Evolutionary conservation across 2,888 invertebrate species (phyloP).

Genomic region (Cantharis nigra): DNA sequence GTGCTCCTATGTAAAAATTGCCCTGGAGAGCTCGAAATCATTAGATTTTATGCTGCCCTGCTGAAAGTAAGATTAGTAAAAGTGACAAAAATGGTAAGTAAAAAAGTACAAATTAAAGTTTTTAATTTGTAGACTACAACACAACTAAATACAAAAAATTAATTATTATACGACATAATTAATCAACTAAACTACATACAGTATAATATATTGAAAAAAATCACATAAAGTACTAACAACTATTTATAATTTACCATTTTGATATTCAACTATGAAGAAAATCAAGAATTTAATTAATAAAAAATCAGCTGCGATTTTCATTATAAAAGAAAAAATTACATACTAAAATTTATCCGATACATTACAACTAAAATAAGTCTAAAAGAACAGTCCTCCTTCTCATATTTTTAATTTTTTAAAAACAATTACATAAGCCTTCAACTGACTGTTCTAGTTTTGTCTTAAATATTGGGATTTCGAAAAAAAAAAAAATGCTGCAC

Average conservation of each 20-base stretch:
- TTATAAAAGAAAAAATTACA: conserved; percentile 37
- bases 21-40: too few species aligned
- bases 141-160: background rate
- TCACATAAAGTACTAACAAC: background rate
- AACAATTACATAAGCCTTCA: conserved; percentile 51
- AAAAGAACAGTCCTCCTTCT: conserved; percentile 57
- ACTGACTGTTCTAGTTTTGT: conserved; percentile 10
- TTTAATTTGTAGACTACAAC: background rate
- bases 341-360: conserved; percentile 54
- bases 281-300: background rate
- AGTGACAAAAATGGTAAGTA: background rate
- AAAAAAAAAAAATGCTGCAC: conserved; percentile 34
- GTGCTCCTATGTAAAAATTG: too few species aligned
- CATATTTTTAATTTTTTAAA: conserved; percentile 49
- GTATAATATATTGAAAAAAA: background rate
- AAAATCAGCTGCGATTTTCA: background rate
- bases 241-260: background rate
- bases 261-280: background rate
- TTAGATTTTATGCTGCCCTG: background rate
- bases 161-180: background rate
- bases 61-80: background rate
- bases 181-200: background rate
- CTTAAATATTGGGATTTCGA: conserved; percentile 5
- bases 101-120: background rate
- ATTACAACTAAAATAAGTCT: conserved; percentile 55